Conservation (phyloP, 1,140 invertebrate genomes). For the Hycleus phaleratus region DNA sequence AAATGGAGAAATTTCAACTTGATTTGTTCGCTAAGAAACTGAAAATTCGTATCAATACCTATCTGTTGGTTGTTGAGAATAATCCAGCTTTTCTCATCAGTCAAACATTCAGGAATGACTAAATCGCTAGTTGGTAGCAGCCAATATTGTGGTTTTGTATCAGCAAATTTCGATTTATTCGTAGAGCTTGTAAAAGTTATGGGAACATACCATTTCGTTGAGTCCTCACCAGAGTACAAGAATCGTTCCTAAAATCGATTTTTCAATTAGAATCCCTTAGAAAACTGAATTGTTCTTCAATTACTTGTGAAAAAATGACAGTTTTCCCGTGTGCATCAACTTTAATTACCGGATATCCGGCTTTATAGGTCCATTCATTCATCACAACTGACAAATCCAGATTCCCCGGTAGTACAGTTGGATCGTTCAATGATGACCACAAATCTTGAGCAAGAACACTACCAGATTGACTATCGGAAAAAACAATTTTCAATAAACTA, state of each 20-base stretch:
- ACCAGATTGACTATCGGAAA: slow-evolving; percentile 13
- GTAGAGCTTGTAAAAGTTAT: slow-evolving; percentile 49
- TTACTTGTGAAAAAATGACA: slow-evolving; percentile 25
- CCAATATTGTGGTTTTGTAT: slow-evolving; percentile 46
- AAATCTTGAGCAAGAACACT: slow-evolving; percentile 20
- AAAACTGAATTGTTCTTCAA: not conserved
- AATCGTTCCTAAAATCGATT: slow-evolving; percentile 21
- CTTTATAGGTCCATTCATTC: slow-evolving; percentile 52
- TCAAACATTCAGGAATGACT: slow-evolving; percentile 22
- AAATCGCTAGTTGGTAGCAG: slow-evolving; percentile 25
- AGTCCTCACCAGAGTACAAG: slow-evolving; percentile 11
- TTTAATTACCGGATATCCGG: slow-evolving; percentile 52
- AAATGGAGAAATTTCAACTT: not conserved
- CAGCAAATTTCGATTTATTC: slow-evolving; percentile 44
- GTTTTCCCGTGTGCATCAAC: slow-evolving; percentile 6
- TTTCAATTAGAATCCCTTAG: not conserved
- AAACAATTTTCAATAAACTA: slow-evolving; percentile 13
- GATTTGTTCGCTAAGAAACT: not conserved
- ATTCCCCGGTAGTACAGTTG: slow-evolving; percentile 1
- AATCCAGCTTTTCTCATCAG: slow-evolving; percentile 50
- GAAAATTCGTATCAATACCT: slow-evolving; percentile 40
- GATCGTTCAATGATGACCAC: slow-evolving; percentile 18
- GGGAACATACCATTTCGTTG: slow-evolving; percentile 51
- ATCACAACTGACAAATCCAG: slow-evolving; percentile 45
- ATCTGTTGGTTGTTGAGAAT: slow-evolving; percentile 61